Evolutionary conservation across 1,140 invertebrate species (phyloP).

Genomic region (Nixonia krombeini): DNA sequence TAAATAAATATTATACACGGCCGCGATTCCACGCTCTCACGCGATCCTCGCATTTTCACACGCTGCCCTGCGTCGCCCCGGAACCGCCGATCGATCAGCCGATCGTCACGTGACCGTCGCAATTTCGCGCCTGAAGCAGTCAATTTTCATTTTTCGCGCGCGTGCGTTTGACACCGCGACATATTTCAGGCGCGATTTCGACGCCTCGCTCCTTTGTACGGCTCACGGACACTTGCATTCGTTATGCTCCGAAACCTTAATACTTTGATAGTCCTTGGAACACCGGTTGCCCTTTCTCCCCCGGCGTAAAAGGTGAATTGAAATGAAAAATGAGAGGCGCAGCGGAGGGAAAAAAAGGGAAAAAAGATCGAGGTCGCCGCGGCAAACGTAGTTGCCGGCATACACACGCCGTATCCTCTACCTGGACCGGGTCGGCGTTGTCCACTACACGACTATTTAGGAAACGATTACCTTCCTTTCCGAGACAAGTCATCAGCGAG

Average conservation of each 20-base stretch:
- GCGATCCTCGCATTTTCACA: constrained; percentile 39
- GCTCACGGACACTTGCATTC: constrained; percentile 17
- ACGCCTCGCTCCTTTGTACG: constrained; percentile 14
- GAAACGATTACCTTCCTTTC: constrained; percentile 57
- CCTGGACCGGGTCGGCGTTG: constrained; percentile 36
- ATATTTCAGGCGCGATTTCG: neutral
- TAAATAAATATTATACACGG: constrained; percentile 48
- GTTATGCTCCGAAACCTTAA: constrained; percentile 19
- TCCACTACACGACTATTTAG: constrained; percentile 55
- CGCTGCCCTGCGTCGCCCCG: constrained; percentile 25
- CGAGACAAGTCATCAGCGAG: constrained; percentile 56
- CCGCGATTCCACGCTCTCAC: constrained; percentile 34
- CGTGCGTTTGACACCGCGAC: no score
- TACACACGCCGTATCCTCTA: constrained; percentile 21
- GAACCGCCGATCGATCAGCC: no score
- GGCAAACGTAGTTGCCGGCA: constrained; percentile 12
- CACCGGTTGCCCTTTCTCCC: constrained; percentile 29
- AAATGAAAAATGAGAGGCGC: constrained; percentile 43
- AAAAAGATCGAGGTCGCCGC: constrained; percentile 22
- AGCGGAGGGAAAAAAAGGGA: neutral
- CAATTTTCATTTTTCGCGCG: no score
- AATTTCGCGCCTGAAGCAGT: no score
- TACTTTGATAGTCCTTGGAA: constrained; percentile 32
- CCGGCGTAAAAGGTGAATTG: constrained; percentile 47
- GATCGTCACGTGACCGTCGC: no score